phyloP scores from a whole-genome alignment of 2,888 invertebrate species.

The Busseola fusca region DNA sequence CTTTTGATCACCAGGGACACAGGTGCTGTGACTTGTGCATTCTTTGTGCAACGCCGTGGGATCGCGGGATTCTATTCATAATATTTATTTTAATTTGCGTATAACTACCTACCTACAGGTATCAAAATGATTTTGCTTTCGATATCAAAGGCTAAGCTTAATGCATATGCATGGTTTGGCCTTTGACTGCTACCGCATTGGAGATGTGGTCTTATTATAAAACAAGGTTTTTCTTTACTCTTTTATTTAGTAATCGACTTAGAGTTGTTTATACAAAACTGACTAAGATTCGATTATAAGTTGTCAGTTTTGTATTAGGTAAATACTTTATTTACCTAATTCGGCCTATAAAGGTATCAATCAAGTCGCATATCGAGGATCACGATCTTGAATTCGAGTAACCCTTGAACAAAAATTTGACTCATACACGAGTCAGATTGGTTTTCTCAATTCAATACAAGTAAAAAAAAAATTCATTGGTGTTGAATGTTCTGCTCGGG shows the following conservation, averaged over 20 bases:
- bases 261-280: background rate
- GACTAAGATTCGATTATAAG: background rate
- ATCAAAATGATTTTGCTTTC: slow-evolving; percentile 27
- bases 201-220: background rate
- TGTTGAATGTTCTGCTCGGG: background rate
- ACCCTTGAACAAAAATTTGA: too few species aligned
- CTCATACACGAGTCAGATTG: background rate
- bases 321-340: too few species aligned
- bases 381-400: background rate
- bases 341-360: background rate
- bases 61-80: slow-evolving; percentile 61
- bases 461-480: background rate
- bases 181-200: background rate
- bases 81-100: slow-evolving; percentile 65
- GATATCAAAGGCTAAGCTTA: background rate
- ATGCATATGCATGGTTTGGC: background rate
- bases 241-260: background rate
- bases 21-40: slow-evolving; percentile 85
- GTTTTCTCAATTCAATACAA: background rate
- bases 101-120: slow-evolving; percentile 40
- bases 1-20: slow-evolving; percentile 67
- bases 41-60: slow-evolving; percentile 76
- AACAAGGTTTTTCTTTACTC: background rate
- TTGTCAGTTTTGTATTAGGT: background rate
- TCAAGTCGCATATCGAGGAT: background rate